Percentiles rank a stretch among this genome's conserved stretches.
Evolutionary conservation across 2,888 invertebrate species (phyloP).

Genomic region (Perithous albicinctus): DNA sequence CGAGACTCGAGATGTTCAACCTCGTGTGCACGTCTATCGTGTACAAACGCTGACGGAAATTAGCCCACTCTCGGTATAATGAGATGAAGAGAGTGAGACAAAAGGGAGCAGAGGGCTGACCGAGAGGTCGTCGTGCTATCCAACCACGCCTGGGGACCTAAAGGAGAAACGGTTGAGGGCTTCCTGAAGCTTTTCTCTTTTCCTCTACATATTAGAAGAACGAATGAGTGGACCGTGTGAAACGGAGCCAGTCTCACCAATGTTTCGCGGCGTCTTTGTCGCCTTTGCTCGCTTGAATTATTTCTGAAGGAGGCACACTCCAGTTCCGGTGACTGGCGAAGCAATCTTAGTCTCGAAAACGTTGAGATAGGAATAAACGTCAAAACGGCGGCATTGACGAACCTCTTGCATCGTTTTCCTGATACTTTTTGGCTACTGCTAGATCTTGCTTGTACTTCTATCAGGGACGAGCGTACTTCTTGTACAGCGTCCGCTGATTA

Average conservation of each 20-base stretch:
- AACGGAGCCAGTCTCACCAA: constrained; percentile 27
- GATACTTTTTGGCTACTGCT: constrained; percentile 11
- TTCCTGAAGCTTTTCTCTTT: constrained; percentile 36
- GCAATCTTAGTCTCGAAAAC: constrained; percentile 5
- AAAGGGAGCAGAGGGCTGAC: constrained; percentile 20
- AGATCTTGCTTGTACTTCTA: constrained; percentile 69
- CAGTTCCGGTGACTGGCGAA: not conserved
- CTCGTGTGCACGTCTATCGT: constrained; percentile 14
- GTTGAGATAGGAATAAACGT: not conserved
- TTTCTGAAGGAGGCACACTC: constrained; percentile 54
- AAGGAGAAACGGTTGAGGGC: constrained; percentile 40
- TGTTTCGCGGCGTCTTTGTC: constrained; percentile 37
- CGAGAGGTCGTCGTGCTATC: constrained; percentile 17
- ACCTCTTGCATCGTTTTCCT: constrained; percentile 32
- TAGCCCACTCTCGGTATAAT: constrained; percentile 51
- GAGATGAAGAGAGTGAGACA: constrained; percentile 43
- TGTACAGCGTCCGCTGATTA: constrained; percentile 75
- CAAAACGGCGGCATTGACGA: not conserved
- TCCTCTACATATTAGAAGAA: constrained; percentile 26
- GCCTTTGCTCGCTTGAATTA: constrained; percentile 38
- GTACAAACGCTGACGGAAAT: constrained; percentile 49
- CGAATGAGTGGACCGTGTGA: constrained; percentile 13
- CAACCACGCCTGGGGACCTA: constrained; percentile 19
- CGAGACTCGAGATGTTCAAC: constrained; percentile 8
- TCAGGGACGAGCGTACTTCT: constrained; percentile 70